Conservation (phyloP, 2,797 vertebrate species). For the Tragelaphus eurycerus region DNA sequence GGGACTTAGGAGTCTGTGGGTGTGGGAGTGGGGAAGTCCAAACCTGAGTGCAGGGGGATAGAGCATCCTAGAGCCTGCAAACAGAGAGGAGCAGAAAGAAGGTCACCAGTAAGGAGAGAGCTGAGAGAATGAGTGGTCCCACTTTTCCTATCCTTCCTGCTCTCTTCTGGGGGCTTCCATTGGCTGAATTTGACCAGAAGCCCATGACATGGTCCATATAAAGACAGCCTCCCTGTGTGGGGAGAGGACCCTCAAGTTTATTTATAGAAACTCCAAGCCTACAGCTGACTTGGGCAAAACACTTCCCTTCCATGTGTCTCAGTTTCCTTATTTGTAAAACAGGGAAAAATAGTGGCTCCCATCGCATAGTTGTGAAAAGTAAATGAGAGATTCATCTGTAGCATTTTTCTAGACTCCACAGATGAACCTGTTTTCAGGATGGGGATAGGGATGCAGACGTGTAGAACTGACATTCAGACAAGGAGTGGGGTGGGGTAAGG, state of each 20-base stretch:
- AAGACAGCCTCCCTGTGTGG: neutral
- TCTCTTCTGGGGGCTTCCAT: neutral
- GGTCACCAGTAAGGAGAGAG: neutral
- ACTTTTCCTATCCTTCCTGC: neutral
- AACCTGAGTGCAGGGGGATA: neutral
- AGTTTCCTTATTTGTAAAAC: neutral
- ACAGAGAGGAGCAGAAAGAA: neutral
- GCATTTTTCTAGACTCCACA: neutral
- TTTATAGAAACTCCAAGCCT: neutral
- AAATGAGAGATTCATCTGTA: neutral
- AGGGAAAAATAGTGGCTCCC: neutral
- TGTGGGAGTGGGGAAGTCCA: neutral
- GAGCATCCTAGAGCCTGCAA: neutral
- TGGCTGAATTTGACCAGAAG: neutral
- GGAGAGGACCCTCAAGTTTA: neutral
- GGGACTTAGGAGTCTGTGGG: fast-evolving
- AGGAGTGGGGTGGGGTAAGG: neutral
- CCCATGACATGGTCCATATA: fast-evolving
- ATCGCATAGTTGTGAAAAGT: neutral
- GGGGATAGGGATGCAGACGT: neutral
- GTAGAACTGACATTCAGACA: neutral
- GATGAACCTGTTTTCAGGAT: neutral
- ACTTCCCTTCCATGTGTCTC: neutral
- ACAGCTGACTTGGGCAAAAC: neutral
- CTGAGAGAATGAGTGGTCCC: too few species aligned